A percentile compares a stretch with the other conserved stretches of the same genome.
phyloP scores from a whole-genome alignment of 2,113 vertebrate genomes.

The Climacteris rufus region DNA sequence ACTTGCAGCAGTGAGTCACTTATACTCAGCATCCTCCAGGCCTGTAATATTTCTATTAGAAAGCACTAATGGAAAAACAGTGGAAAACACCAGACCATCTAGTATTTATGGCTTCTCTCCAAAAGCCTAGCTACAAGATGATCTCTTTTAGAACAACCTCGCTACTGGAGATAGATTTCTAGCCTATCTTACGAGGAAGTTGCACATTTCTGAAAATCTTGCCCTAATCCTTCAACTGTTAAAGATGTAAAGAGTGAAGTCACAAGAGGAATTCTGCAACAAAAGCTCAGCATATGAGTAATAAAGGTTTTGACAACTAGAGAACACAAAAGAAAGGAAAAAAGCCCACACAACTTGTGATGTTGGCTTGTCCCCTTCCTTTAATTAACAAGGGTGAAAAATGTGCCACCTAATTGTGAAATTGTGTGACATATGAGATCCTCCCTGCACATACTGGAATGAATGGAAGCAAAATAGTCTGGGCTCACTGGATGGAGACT shows the following conservation, averaged over 20 bases:
- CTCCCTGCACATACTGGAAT: not conserved
- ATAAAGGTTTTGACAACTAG: not conserved
- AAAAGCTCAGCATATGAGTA: not conserved
- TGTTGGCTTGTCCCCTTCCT: not conserved
- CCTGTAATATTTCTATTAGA: not conserved
- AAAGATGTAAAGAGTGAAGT: not conserved
- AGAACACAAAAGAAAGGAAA: not conserved
- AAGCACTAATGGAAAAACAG: not conserved
- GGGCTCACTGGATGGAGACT: not conserved
- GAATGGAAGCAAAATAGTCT: not conserved
- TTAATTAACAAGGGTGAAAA: not conserved
- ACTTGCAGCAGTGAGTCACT: not conserved
- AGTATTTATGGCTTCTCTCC: not conserved
- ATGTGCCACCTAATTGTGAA: not conserved
- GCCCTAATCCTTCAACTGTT: not conserved
- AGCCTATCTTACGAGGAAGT: not conserved
- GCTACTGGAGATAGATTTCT: not conserved
- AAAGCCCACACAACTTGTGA: not conserved
- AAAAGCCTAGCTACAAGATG: not conserved
- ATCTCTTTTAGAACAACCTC: not conserved
- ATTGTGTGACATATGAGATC: not conserved
- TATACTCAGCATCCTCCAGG: not conserved
- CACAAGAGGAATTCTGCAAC: not conserved
- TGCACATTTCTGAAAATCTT: not conserved
- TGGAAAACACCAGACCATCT: not conserved